Conservation (phyloP, 2,797 vertebrate genomes). For the Eupleurogrammus muticus region DNA sequence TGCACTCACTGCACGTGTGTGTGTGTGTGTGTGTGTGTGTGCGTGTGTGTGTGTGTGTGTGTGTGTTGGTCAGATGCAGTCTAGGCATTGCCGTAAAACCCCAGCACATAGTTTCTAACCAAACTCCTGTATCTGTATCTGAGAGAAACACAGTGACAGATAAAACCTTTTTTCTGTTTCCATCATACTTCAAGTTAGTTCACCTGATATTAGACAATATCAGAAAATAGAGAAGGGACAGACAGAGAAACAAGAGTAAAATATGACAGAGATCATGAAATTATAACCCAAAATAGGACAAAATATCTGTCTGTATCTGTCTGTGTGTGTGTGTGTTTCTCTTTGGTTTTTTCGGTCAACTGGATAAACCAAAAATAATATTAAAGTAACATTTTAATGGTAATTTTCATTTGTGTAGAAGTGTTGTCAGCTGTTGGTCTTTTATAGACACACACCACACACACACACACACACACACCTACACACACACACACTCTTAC, state of each 20-base stretch:
- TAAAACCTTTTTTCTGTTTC: constrained; percentile 49
- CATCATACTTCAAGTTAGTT: constrained; percentile 24
- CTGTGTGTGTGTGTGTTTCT: background rate
- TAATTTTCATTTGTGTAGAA: too few relatives aligned
- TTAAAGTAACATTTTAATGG: background rate
- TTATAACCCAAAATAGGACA: background rate
- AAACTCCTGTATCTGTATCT: constrained; percentile 62
- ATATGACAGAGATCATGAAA: background rate
- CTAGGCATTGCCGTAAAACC: constrained; percentile 71
- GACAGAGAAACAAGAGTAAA: background rate
- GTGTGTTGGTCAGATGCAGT: constrained; percentile 73
- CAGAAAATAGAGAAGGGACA: constrained; percentile 5
- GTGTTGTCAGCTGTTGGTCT: background rate
- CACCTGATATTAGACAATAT: constrained; percentile 38
- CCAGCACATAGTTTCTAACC: constrained; percentile 50
- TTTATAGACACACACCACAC: background rate
- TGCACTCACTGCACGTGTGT: constrained; percentile 67
- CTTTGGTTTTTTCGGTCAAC: background rate
- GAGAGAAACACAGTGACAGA: constrained; percentile 52
- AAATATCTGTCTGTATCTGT: constrained; percentile 4
- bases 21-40: constrained; percentile 42
- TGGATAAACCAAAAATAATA: background rate
- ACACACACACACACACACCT: background rate
- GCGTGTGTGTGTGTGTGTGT: constrained; percentile 44
- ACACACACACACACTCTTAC: background rate